Evolutionary conservation across 2,113 vertebrate genomes (phyloP), one percentile per base, ranked within the genome.

Genomic region (Gasterosteus nipponicus): DNA sequence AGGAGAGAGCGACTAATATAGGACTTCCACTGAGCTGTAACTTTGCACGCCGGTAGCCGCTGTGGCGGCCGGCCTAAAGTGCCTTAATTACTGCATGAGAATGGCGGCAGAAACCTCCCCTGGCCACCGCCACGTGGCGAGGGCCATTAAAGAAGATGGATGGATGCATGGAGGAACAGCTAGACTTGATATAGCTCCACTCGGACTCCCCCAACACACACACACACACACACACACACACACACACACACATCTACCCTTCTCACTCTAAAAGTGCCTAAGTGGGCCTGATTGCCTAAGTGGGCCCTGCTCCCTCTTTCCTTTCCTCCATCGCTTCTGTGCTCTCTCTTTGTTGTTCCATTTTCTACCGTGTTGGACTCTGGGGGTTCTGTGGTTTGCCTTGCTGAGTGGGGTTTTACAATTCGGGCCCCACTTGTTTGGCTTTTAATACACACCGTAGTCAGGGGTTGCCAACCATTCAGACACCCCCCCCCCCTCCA

Each of bases 211-310:
- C 53, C 19, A 7, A 72, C 62, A 62, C 73, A 81, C 74, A 41
- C 73, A 59, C 66, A 81, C n/a, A n/a, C n/a, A n/a, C n/a, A n/a
- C 71, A 46, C 69, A 62, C 76, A 62, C 69, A 59, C 41, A 77
- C 53, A 62, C 51, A 49, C 22, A 68, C 73, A 81, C 74, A 47
- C 69, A 59, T 66, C 62, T 69, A 66, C 77, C 77, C 83, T 77
- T 73, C 80, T 80, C 84, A 80, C 86, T 88, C 86, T 81, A 72
- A 88, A 84, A 89, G 89, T 85, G 86, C 90, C 89, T 91, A 90
- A 94, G 90, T 93, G 93, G 86, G 75, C 69, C 84, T 91, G 93
- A 93, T 92, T 93, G 91, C 89, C 90, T 92, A 91, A 92, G 90
- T 93, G 90, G 88, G 76, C 84, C 84, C 75, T 87, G 80, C 85